A percentile compares a stretch with the other conserved stretches of the same genome.
phyloP scores from a whole-genome alignment of 2,797 vertebrate genomes.

The Scolopax bukidnonensis region DNA sequence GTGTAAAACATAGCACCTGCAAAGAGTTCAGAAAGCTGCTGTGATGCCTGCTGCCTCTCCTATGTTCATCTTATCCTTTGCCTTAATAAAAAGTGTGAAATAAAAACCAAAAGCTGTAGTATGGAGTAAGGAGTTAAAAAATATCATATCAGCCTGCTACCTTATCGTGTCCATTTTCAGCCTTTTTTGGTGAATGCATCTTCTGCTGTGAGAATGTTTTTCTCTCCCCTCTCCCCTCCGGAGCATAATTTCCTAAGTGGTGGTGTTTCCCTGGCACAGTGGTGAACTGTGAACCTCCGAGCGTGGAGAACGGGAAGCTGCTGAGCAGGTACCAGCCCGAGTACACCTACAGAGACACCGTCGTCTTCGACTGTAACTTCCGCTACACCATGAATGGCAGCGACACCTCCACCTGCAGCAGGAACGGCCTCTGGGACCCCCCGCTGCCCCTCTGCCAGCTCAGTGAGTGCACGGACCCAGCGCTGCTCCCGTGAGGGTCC shows the following conservation, averaged over 20 bases:
- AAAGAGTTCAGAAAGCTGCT: neutral
- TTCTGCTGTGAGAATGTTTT: accelerated
- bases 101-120: neutral
- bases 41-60: neutral
- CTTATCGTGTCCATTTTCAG: accelerated
- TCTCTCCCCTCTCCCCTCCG: accelerated
- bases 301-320: neutral
- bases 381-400: neutral
- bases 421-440: neutral
- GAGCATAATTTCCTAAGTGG: neutral
- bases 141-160: accelerated
- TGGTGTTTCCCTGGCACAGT: neutral
- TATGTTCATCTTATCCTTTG: neutral
- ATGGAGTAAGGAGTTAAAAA: accelerated
- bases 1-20: accelerated
- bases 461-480: neutral
- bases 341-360: neutral
- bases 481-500: neutral
- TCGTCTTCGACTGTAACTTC: neutral
- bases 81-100: neutral
- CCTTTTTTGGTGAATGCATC: accelerated
- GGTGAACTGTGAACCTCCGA: neutral
- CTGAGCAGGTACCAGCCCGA: accelerated
- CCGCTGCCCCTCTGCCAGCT: constrained; percentile 1
- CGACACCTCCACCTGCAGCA: accelerated